phyloP scores from a whole-genome alignment of 2,888 invertebrate species.

The Troides helena region DNA sequence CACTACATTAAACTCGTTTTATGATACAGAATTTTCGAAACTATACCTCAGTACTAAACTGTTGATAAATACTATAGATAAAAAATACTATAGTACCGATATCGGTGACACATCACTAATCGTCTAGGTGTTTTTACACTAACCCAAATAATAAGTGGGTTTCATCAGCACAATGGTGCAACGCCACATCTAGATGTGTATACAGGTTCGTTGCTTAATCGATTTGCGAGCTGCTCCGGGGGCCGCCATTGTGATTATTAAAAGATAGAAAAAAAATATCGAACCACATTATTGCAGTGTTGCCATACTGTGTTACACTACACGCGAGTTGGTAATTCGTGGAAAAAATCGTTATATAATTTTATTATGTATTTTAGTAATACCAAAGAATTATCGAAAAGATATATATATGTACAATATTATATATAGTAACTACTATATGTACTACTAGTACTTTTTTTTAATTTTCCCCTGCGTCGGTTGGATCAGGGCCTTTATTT shows the following conservation, averaged over 20 bases:
- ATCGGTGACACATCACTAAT: constrained; percentile 11
- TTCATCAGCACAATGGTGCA: constrained; percentile 54
- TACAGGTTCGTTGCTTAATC: constrained; percentile 59
- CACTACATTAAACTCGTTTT: too few relatives aligned
- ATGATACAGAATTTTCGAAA: too few relatives aligned
- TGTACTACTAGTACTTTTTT: too few relatives aligned
- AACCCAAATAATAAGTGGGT: constrained; percentile 52
- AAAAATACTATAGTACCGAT: background rate
- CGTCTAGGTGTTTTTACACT: constrained; percentile 32
- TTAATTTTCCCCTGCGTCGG: too few relatives aligned
- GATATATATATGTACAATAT: too few relatives aligned
- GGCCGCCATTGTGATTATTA: constrained; percentile 35
- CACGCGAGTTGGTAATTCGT: background rate
- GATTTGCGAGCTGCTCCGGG: constrained; percentile 38
- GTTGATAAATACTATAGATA: background rate
- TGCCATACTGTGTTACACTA: background rate
- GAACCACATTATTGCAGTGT: constrained; percentile 3
- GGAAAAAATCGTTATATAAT: too few relatives aligned
- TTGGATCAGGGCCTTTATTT: too few relatives aligned
- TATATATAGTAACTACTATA: too few relatives aligned
- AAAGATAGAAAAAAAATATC: constrained; percentile 31
- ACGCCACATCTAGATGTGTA: constrained; percentile 53
- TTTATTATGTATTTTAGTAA: too few relatives aligned
- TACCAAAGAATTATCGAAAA: too few relatives aligned
- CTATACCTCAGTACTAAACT: background rate